Base-by-base conservation (phyloP, 1,140 invertebrate species). In the Steinernema khuongi region DNA sequence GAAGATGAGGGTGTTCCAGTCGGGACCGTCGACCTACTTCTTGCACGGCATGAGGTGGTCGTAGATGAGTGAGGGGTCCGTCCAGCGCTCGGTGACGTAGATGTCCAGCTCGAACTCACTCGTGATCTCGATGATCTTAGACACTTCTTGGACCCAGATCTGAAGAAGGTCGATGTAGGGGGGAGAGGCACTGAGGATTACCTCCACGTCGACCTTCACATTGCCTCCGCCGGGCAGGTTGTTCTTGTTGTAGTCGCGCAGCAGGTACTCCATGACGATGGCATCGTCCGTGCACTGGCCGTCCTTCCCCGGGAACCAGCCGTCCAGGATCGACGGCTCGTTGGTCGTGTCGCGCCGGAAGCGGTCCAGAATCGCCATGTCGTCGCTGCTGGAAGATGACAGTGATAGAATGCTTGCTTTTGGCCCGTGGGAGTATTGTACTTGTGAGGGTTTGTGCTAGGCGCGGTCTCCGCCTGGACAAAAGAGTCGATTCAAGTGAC, bases 91-190 rank as follows among this genome's bases (percentile, higher is more conserved):
- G n/a, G 85, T 85, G 7, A 85, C 81, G 44, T 85, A 86, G 43
- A 85, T 77, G 72, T 85, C 83, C 70, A 85, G 43, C 68, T 84
- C 83, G 68, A 84, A 84, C 77, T 84, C 83, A 7, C 79, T 81
- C 7, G 84, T 85, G 36, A 84, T 83, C 67, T 84, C 83, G 71
- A 85, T 84, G 70, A 84, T 84, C 76, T 84, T 84, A 31, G 83
- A 84, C 4, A 84, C 84, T 81, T 84, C 84, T 79, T 84, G 83
- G 4, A 84, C 81, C 83, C 83, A 84, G 26, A 84, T 77, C 83
- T 83, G 67, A 71, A 85, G 70, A n/a, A 7, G 11, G 1, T 22
- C 22, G 33, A 1, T 33, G 31, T 1, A n/a, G 18, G 2, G 1
- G 4, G 41, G 29, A 22, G 31, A 11, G 26, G 72, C 50, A n/a